Evolutionary conservation across 2,113 vertebrate genomes (phyloP), one percentile per base, ranked within the genome.

Genomic region (Asarcornis scutulata): DNA sequence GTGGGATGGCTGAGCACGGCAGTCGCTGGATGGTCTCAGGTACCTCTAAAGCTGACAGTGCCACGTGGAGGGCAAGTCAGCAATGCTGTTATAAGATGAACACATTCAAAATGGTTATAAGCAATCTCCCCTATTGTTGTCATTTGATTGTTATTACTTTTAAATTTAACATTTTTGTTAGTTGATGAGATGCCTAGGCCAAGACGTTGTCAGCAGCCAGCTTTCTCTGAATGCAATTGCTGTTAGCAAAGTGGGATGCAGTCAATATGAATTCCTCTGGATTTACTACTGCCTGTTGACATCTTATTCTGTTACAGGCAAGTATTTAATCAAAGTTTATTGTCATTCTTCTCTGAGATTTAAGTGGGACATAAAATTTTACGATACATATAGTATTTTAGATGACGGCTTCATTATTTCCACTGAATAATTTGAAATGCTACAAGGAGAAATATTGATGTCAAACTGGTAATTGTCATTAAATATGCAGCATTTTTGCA

Each of bases 311-410:
- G 91, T 94, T 97, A 90, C 90, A 48, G 81, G 94, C 95, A 98
- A 96, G 93, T 93, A 98, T 97, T 97, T 97, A 97, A 95, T 98
- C 97, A 97, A 97, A 69, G 40, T 97, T 98, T 97, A 98, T 97
- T 98, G 97, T 95, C 95, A 96, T 96, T 98, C 83, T 97, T 98
- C 97, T 94, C 95, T 93, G 91, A 97, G 95, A 97, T 97, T 98
- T 97, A 97, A 98, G 94, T 96, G 97, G 91, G 67, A 96, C 23
- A 96, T 98, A 97, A 98, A 97, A 96, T 97, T 97, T 98, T 98
- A 98, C 62, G 95, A 93, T 84, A 95, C 34, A 5, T 79, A 77
- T 88, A 96, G 90, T 97, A 96, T 97, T 98, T 98, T 97, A 58
- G 52, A 95, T 97, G 97, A 97, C 91, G 94, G 69, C 93, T 98